Percentiles rank a stretch among this genome's conserved stretches.
Conservation (phyloP, 2,797 vertebrate species). For the Pelochelys cantorii region DNA sequence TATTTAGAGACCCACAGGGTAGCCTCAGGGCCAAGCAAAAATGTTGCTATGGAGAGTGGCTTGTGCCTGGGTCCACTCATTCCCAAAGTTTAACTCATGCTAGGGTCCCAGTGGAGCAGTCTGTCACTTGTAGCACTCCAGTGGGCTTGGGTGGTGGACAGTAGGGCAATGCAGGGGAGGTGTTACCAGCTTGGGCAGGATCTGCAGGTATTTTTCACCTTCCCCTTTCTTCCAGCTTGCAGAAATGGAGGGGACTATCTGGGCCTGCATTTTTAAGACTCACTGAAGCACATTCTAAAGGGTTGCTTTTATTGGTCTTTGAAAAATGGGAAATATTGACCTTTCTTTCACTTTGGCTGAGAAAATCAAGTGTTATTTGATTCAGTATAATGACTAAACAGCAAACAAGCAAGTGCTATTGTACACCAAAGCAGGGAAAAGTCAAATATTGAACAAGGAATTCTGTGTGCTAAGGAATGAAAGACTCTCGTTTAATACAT, state of each 20-base stretch:
- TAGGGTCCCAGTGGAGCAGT: not conserved
- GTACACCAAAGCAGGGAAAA: conserved; percentile 28
- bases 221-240: not conserved
- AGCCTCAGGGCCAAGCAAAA: not conserved
- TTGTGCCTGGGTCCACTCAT: not conserved
- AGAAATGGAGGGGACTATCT: not conserved
- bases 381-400: conserved; percentile 21
- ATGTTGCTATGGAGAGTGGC: not conserved
- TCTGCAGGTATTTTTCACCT: not conserved
- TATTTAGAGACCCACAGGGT: not conserved
- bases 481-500: conserved; percentile 40
- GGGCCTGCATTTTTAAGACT: not conserved
- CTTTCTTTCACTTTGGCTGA: not conserved
- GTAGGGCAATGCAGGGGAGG: not conserved
- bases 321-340: not conserved
- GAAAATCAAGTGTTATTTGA: conserved; percentile 21
- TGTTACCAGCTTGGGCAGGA: not conserved
- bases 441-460: conserved; percentile 44
- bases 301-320: not conserved
- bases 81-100: not conserved
- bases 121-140: not conserved
- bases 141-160: not conserved
- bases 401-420: not conserved
- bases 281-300: not conserved
- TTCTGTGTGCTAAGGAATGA: conserved; percentile 21